phyloP scores from a whole-genome alignment of 2,797 vertebrate species.

The Amazonetta brasiliensis region DNA sequence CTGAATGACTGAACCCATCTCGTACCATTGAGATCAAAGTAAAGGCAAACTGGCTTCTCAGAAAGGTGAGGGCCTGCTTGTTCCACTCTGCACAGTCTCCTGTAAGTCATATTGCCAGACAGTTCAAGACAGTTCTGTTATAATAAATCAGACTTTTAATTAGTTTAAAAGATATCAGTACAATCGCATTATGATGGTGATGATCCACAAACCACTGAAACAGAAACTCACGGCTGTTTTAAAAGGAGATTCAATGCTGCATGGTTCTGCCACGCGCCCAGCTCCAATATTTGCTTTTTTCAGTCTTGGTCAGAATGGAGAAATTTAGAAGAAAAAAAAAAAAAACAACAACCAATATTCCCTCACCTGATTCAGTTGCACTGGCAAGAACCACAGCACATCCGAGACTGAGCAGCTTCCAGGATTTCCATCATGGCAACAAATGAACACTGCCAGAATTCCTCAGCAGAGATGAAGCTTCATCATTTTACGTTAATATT shows the following conservation, averaged over 20 bases:
- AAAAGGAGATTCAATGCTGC: background rate
- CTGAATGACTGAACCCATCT: background rate
- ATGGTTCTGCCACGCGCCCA: background rate
- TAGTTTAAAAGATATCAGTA: background rate
- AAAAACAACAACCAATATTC: background rate
- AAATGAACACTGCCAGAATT: conserved; percentile 17
- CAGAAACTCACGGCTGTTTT: background rate
- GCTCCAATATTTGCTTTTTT: background rate
- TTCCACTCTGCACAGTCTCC: background rate
- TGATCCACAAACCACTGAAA: background rate
- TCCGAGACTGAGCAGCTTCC: background rate
- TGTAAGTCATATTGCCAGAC: background rate
- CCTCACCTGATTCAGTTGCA: background rate
- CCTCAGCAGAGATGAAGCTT: background rate
- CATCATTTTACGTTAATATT: conserved; percentile 9
- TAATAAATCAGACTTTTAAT: background rate
- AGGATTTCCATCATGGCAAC: conserved; percentile 28
- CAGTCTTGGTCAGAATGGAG: background rate
- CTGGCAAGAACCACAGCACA: background rate
- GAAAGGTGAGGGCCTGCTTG: background rate
- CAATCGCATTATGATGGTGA: background rate
- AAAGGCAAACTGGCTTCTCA: background rate
- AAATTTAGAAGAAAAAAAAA: background rate
- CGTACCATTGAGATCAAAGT: background rate
- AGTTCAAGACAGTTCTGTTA: background rate